Evolutionary conservation across 2,888 invertebrate species (phyloP).

Genomic region (Candidula unifasciata): DNA sequence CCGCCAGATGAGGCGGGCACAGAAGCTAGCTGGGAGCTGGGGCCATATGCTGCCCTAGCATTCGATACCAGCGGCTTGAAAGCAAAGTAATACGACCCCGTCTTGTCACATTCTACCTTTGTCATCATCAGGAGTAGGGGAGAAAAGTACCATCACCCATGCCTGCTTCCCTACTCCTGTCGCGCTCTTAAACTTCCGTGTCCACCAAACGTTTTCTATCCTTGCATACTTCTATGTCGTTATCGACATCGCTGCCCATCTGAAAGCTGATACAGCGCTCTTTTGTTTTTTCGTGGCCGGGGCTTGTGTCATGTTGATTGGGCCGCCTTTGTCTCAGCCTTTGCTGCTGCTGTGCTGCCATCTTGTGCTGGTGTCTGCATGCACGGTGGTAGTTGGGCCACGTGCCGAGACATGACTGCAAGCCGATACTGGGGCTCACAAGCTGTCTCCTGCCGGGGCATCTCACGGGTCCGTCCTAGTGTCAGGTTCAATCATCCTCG

Average conservation of each 20-base stretch:
- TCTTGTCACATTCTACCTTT: slow-evolving; percentile 34
- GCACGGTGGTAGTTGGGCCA: slow-evolving; percentile 12
- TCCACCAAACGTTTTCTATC: not conserved
- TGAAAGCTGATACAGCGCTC: slow-evolving; percentile 33
- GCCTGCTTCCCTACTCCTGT: slow-evolving; percentile 2
- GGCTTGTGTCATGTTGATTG: slow-evolving; percentile 41
- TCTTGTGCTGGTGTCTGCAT: slow-evolving; percentile 16
- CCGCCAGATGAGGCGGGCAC: slow-evolving; percentile 34
- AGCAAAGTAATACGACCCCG: slow-evolving; percentile 9
- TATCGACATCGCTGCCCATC: not conserved
- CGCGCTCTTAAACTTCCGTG: not conserved
- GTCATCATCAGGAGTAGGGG: slow-evolving; percentile 19
- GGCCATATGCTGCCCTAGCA: slow-evolving; percentile 35
- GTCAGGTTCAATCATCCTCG: not conserved
- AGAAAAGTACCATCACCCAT: not conserved
- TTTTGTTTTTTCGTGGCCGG: slow-evolving; percentile 23
- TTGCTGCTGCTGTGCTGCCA: slow-evolving; percentile 11
- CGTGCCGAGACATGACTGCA: slow-evolving; percentile 33
- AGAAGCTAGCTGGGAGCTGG: slow-evolving; percentile 29
- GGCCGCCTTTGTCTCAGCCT: slow-evolving; percentile 6
- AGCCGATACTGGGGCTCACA: slow-evolving; percentile 38
- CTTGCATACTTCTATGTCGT: not conserved
- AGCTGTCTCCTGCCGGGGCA: slow-evolving; percentile 28
- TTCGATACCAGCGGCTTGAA: not conserved
- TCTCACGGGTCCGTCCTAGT: slow-evolving; percentile 5